Evolutionary conservation across 2,113 vertebrate genomes (phyloP), one percentile per base, ranked within the genome.

Genomic region (Ibidorhyncha struthersii): DNA sequence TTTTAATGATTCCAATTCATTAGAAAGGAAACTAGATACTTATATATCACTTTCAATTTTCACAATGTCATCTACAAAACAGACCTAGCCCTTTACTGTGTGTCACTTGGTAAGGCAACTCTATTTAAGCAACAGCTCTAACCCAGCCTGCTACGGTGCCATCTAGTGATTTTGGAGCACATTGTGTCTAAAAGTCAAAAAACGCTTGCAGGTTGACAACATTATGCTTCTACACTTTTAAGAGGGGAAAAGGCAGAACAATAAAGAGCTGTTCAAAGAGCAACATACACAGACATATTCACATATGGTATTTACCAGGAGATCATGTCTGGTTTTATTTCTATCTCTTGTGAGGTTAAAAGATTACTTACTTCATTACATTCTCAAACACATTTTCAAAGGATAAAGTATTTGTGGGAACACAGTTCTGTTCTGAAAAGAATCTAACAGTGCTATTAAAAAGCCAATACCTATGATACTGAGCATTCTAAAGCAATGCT

Each of bases 251-350:
- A 72, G 18, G 14, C 21, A 56, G 23, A 77, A 86, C 2, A 80
- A 69, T 19, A 21, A 36, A 74, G 87, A 53, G 10, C 41, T 34
- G 6, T 47, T 86, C 36, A 20, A 55, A 73, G 29, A 62, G 10
- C 27, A 70, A 25, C 16, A 14, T 10, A 7, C 0, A 0, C 3
- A 29, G 14, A 41, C 8, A n/a, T 8, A 6, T 18, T 84, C 25
- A 1, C 0, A 0, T 18, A 10, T 25, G 14, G 3, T 32, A 58
- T 85, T 85, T 62, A 67, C 29, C 32, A 49, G 22, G 22, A 85
- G 10, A 62, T 36, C 10, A 32, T 13, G 9, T 3, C 36, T 14
- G 13, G 26, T 78, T 58, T 73, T 53, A 41, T n/a, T 82, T 92
- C 27, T 55, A 19, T 20, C 29, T 6, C 27, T 18, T 30, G 13